phyloP scores from a whole-genome alignment of 2,113 vertebrate genomes.

The Solea solea region DNA sequence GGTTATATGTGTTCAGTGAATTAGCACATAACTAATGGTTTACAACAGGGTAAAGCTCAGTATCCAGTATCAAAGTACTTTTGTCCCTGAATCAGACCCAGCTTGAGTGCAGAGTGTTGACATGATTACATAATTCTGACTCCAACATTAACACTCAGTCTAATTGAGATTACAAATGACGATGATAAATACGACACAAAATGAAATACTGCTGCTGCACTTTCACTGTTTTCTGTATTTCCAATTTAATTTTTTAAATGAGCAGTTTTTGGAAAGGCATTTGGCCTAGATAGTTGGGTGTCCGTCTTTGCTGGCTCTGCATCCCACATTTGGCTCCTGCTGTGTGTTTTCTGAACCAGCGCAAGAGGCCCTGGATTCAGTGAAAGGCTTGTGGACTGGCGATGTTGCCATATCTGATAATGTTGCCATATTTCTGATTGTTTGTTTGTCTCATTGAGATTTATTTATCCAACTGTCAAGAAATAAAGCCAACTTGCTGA shows the following conservation, averaged over 20 bases:
- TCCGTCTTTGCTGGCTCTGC: constrained; percentile 41
- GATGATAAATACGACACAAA: constrained; percentile 2
- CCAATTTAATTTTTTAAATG: constrained; percentile 20
- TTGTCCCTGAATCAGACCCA: background rate
- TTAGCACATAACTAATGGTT: background rate
- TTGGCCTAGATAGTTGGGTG: constrained; percentile 23
- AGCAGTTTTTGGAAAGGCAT: constrained; percentile 19
- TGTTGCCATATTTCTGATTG: constrained; percentile 65
- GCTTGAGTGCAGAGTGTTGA: constrained; percentile 3
- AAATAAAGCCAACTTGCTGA: constrained; percentile 22
- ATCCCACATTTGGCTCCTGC: constrained; percentile 38
- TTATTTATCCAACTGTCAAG: constrained; percentile 59
- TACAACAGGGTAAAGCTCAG: background rate
- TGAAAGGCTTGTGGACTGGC: constrained; percentile 46
- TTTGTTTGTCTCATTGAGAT: constrained; percentile 62
- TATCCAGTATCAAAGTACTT: background rate
- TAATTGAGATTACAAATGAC: background rate
- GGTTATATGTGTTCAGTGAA: background rate
- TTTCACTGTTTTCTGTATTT: background rate
- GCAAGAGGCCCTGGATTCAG: constrained; percentile 53
- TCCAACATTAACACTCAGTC: background rate
- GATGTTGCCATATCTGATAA: constrained; percentile 58
- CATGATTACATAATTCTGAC: background rate
- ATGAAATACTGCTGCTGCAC: background rate
- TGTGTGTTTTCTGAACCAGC: constrained; percentile 43